Percentiles rank a stretch among this genome's conserved stretches.
These are phyloP conservation scores for Lamproptera curius DNA, from an alignment of 2,888 invertebrate genomes.

Conservation along the genomic window DNA sequence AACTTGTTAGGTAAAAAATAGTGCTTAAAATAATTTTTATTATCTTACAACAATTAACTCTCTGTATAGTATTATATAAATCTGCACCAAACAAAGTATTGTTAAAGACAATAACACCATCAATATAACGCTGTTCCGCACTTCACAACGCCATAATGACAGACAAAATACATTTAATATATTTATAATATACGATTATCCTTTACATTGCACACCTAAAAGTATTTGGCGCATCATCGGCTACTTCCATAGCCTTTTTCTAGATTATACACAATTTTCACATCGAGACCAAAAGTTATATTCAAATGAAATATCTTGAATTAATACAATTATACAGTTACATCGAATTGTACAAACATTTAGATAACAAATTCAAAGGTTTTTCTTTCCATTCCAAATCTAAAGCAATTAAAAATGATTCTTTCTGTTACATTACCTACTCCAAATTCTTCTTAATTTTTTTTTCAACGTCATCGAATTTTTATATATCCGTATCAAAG, in stretches of 20 bases:
- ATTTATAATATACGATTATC: constrained; percentile 1
- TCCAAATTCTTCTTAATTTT: too few relatives aligned
- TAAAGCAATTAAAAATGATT: too few relatives aligned
- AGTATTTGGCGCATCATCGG: constrained; percentile 19
- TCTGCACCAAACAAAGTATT: constrained; percentile 13
- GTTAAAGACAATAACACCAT: not conserved
- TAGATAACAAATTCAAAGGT: too few relatives aligned
- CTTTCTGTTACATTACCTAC: too few relatives aligned
- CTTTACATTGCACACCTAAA: constrained; percentile 6
- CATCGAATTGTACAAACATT: too few relatives aligned
- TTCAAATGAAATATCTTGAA: too few relatives aligned
- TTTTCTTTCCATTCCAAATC: too few relatives aligned
- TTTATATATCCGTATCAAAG: too few relatives aligned
- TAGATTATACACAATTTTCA: not conserved
- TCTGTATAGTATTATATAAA: constrained; percentile 12
- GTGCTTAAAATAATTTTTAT: constrained; percentile 11
- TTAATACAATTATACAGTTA: too few relatives aligned
- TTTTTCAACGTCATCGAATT: too few relatives aligned
- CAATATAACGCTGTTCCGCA: not conserved
- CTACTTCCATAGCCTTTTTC: constrained; percentile 1
- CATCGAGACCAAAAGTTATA: too few relatives aligned
- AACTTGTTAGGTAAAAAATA: constrained; percentile 3
- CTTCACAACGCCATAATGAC: not conserved
- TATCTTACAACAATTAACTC: constrained; percentile 12
- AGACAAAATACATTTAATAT: not conserved